Base-by-base conservation (phyloP, 2,797 vertebrate species). In the Jordanella pulchra region DNA sequence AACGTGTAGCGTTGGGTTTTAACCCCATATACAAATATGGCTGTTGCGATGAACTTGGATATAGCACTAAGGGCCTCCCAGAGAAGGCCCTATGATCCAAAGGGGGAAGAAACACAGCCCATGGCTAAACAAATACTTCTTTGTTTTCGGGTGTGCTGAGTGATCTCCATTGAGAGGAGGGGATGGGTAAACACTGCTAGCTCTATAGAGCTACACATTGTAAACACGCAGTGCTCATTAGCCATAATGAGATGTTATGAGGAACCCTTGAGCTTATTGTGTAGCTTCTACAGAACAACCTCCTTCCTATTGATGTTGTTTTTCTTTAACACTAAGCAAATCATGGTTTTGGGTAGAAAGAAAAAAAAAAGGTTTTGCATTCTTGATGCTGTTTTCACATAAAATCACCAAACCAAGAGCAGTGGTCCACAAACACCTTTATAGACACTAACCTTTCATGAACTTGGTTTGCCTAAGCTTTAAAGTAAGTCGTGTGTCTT, bases 161-260 rank as follows among this genome's bases (percentile, higher is more conserved):
- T 93, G 90, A 93, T 94, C 90, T 92, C 90, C 89, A 92, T 91
- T 93, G 92, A 93, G 92, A 90, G 79, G 86, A 92, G 89, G 91
- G 89, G 90, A 90, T 83, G 91, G 90, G 89, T 94, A 94, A 94
- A 94, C 93, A 94, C 87, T 84, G 90, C 84, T 89, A 90, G 92
- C 87, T 92, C 92, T 91, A 91, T 92, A 89, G 86, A 92, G 85
- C 91, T 91, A 91, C 90, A 93, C 90, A 94, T 89, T 93, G 92
- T 93, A 93, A 94, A 93, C 92, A 93, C 90, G 91, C 90, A 91
- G 89, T 83, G 81, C 91, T 94, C 89, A 93, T 94, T 94, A 95
- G 92, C 89, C 90, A 90, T 95, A 94, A 95, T 94, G 91, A 94
- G 93, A 94, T 93, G 94, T 92, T 94, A 93, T 90, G 88, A 90